Evolutionary conservation across 2,888 invertebrate species (phyloP).

Genomic region (Macaria notata): DNA sequence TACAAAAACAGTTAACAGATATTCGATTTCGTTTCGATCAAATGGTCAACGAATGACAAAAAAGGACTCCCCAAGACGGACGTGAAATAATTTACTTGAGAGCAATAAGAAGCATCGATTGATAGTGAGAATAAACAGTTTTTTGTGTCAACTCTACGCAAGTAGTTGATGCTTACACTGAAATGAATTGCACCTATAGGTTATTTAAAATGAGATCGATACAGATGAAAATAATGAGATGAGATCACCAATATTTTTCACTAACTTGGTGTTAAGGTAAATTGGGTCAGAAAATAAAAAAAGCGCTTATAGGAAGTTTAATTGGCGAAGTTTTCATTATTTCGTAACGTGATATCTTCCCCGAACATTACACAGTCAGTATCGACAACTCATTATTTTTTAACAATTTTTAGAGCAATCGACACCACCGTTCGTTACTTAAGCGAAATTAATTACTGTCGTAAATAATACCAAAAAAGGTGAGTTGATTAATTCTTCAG

Average conservation of each 20-base stretch:
- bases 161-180: constrained; percentile 9
- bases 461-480: constrained; percentile 61
- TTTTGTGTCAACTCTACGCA: constrained; percentile 23
- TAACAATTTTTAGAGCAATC: constrained; percentile 64
- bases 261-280: too few species aligned
- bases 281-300: constrained; percentile 1
- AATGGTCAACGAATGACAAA: constrained; percentile 58
- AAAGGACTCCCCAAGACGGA: constrained; percentile 49
- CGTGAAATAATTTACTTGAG: constrained; percentile 29
- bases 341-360: constrained; percentile 53
- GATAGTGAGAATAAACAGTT: constrained; percentile 27
- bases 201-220: constrained; percentile 4
- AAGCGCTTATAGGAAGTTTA: constrained; percentile 10
- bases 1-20: constrained; percentile 53
- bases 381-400: constrained; percentile 61
- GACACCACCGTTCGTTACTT: constrained; percentile 60
- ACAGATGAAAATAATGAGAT: constrained; percentile 1
- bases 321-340: constrained; percentile 19
- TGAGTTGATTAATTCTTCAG: constrained; percentile 66
- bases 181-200: constrained; percentile 7
- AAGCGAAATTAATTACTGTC: constrained; percentile 69
- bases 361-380: constrained; percentile 46
- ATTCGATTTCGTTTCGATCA: constrained; percentile 56
- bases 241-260: too few species aligned
- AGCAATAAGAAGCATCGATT: constrained; percentile 20